Percentiles rank a stretch among this genome's conserved stretches.
Evolutionary conservation across 1,140 invertebrate genomes (phyloP).

Genomic region (Orchestia grillus): DNA sequence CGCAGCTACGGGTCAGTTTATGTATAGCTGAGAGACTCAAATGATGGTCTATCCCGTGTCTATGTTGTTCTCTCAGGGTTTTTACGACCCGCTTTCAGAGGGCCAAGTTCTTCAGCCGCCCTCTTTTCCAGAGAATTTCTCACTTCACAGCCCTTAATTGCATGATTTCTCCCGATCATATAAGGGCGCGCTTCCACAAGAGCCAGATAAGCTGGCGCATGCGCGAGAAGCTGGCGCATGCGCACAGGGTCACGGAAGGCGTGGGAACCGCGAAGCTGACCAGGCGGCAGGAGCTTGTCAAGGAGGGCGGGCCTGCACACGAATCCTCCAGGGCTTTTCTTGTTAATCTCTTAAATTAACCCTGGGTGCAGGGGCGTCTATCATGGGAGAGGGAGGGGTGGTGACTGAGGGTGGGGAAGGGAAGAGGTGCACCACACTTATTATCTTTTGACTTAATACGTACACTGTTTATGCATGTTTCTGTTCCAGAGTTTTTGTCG

Average conservation of each 20-base stretch:
- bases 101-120: background rate
- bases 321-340: slow-evolving; percentile 46
- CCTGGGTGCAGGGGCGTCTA: background rate
- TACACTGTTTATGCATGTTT: too few relatives aligned
- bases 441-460: background rate
- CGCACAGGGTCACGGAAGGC: background rate
- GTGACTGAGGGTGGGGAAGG: background rate
- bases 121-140: background rate
- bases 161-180: background rate
- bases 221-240: background rate
- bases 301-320: slow-evolving; percentile 45
- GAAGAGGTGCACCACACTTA: background rate
- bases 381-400: background rate
- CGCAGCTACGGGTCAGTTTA: too few relatives aligned
- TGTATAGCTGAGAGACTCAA: background rate
- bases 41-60: background rate
- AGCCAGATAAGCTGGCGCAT: background rate
- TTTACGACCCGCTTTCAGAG: background rate
- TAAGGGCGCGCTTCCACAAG: background rate
- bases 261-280: slow-evolving; percentile 21
- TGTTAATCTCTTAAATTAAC: slow-evolving; percentile 50
- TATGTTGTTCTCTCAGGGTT: background rate
- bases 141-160: background rate
- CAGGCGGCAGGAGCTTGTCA: slow-evolving; percentile 48
- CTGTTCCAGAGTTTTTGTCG: too few relatives aligned